phyloP scores from a whole-genome alignment of 2,113 vertebrate species.

The Nymphicus hollandicus region DNA sequence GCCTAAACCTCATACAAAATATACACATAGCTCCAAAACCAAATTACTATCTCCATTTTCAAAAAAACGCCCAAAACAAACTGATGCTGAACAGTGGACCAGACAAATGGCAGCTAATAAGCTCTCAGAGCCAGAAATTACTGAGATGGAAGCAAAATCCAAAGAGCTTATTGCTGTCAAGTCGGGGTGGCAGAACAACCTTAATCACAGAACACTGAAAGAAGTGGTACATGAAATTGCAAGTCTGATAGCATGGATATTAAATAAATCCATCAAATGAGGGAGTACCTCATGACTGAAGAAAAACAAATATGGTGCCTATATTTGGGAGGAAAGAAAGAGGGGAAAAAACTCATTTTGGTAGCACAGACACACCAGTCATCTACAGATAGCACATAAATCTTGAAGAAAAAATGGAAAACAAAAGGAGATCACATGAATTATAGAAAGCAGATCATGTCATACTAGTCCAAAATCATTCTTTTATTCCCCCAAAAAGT shows the following conservation, averaged over 20 bases:
- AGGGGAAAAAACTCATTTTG: neutral
- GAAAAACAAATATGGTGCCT: constrained; percentile 22
- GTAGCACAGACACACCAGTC: neutral
- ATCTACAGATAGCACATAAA: neutral
- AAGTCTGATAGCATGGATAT: constrained; percentile 57
- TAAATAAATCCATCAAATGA: constrained; percentile 67
- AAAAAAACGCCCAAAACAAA: neutral
- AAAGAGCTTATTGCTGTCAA: constrained; percentile 44
- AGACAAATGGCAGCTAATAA: constrained; percentile 5
- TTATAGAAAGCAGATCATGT: neutral
- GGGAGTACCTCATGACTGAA: neutral
- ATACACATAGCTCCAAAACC: neutral
- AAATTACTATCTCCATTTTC: neutral
- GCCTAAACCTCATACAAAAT: neutral
- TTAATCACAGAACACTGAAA: constrained; percentile 12
- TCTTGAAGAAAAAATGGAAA: neutral
- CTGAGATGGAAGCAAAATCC: constrained; percentile 34
- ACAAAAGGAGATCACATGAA: constrained; percentile 18
- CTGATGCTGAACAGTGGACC: neutral
- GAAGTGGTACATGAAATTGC: constrained; percentile 45
- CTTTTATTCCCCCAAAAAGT: neutral
- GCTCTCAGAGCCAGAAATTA: constrained; percentile 17
- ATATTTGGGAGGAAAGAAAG: neutral
- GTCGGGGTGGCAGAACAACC: constrained; percentile 17
- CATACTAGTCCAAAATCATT: neutral